Evolutionary conservation across 2,797 vertebrate species (phyloP).

Genomic region (Scyliorhinus canicula): DNA sequence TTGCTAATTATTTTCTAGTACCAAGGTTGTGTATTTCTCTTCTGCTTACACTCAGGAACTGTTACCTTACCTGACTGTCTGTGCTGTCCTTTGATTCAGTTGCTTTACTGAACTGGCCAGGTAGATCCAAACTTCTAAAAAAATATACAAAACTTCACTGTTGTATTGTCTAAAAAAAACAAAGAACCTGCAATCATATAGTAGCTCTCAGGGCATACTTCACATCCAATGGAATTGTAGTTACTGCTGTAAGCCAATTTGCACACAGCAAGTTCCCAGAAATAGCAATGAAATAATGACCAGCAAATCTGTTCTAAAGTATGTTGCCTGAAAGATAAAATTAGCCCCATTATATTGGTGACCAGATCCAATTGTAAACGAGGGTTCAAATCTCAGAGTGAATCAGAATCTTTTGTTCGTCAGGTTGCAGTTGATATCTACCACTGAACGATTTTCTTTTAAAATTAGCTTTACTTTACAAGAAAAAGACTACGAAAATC

Average conservation of each 20-base stretch:
- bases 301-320: not conserved
- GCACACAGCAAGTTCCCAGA: not conserved
- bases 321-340: not conserved
- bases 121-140: slow-evolving; percentile 73
- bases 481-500: not conserved
- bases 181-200: not conserved
- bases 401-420: not conserved
- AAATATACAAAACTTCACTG: not conserved
- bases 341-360: too few species aligned
- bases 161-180: not conserved
- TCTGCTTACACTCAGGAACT: not conserved
- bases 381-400: not conserved
- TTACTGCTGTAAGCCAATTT: not conserved
- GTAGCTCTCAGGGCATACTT: not conserved
- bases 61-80: slow-evolving; percentile 68
- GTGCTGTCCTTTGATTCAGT: slow-evolving; percentile 71
- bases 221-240: not conserved
- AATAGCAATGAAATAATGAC: not conserved
- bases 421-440: not conserved
- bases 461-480: not conserved
- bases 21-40: not conserved
- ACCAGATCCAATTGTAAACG: not conserved
- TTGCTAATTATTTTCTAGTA: not conserved
- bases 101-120: slow-evolving; percentile 66
- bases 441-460: not conserved